Evolutionary conservation across 2,797 vertebrate species (phyloP).

Genomic region (Gymnoscopelus braueri): DNA sequence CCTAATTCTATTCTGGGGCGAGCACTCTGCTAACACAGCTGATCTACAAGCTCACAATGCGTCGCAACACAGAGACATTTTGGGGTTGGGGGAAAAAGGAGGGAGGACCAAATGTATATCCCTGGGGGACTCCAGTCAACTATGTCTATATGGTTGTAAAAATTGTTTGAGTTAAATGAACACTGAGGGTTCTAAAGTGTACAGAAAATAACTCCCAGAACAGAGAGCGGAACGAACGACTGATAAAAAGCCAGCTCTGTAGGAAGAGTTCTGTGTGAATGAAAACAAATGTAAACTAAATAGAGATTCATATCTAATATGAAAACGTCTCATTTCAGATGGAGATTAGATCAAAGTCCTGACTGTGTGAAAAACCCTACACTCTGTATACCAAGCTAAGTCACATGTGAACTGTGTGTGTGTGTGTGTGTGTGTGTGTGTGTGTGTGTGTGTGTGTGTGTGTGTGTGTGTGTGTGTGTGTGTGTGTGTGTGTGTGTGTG

Average conservation of each 20-base stretch:
- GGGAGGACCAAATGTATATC: no score
- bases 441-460: slow-evolving; percentile 9
- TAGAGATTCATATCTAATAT: not conserved
- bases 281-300: slow-evolving; percentile 3
- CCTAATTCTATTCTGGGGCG: no score
- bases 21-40: no score
- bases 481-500: slow-evolving; percentile 1
- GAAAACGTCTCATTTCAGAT: not conserved
- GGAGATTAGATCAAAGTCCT: not conserved
- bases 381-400: slow-evolving; percentile 24
- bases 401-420: slow-evolving; percentile 25
- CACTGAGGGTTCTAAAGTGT: no score
- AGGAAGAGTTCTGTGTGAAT: slow-evolving; percentile 8
- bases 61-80: no score
- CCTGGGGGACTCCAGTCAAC: no score
- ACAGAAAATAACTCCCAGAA: slow-evolving; percentile 2
- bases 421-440: slow-evolving; percentile 31
- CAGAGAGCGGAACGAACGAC: slow-evolving; percentile 8
- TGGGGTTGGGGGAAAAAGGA: no score
- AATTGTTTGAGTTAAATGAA: no score
- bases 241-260: not conserved
- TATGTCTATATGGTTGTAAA: no score
- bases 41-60: no score
- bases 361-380: slow-evolving; percentile 5
- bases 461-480: not conserved